Evolutionary conservation across 1,140 invertebrate species (phyloP), one percentile per base, ranked within the genome.

Genomic region (Panagrolaimus sp.): DNA sequence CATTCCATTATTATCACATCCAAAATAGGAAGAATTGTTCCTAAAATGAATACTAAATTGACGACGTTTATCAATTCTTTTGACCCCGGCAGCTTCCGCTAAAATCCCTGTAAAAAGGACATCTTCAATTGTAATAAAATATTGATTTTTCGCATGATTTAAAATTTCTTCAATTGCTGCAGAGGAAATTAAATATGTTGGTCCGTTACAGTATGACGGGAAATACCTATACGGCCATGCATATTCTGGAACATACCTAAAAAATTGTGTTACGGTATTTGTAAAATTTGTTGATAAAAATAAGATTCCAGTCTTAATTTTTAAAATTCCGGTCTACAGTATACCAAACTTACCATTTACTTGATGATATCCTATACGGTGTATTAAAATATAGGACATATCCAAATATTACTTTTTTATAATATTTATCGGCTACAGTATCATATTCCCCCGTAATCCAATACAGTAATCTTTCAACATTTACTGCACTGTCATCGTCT

Each of bases 171-270:
- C 17, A 4, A 38, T 38, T 38, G 32, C 32, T 38, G 2, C 32
- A 38, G 32, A 7, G 32, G 32, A 4, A 4, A 38, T 38, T 2
- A 38, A 4, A 38, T 65, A 65, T 26, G 38, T 43, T 65, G 63
- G 38, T n/a, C 63, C 63, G 21, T 65, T 65, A 44, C 38, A 44
- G 63, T 65, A 65, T 17, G 24, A 15, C 24, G 63, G 63, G 24
- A 28, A 43, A 9, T 17, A 44, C 12, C 38, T 10, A 14, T 65
- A 14, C 1, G 17, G 15, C 6, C n/a, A 65, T 9, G 38, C 15
- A 15, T 24, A 43, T 17, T 43, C 15, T 8, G 63, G 63, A 8
- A 65, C n/a, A 38, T 65, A 65, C 63, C 63, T 65, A 44, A 15
- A 21, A 65, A 38, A 7, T 4, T 4, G 2, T 4, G 32, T 24